Conservation (phyloP, 2,113 vertebrate genomes). For the Anarhynchus alexandrinus region DNA sequence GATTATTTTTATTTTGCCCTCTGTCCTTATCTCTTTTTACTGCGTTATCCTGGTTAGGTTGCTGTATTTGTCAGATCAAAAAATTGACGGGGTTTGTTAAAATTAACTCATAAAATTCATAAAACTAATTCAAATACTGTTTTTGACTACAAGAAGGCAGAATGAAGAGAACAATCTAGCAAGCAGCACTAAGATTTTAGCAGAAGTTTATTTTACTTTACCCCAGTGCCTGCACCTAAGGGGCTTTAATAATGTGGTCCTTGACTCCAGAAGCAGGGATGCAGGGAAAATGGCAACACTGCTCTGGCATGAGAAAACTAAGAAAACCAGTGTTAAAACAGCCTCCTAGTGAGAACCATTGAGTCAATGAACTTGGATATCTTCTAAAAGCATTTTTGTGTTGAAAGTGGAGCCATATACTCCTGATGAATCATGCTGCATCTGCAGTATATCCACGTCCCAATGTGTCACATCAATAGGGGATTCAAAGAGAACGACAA, state of each 20-base stretch:
- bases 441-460: neutral
- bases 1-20: neutral
- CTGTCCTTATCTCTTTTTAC: neutral
- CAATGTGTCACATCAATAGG: neutral
- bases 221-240: neutral
- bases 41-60: neutral
- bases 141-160: neutral
- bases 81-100: neutral
- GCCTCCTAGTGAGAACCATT: neutral
- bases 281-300: neutral
- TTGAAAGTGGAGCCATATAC: neutral
- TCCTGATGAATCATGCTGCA: neutral
- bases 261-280: neutral
- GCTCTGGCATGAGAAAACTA: neutral
- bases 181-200: neutral
- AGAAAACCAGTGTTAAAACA: neutral
- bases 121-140: neutral
- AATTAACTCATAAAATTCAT: neutral
- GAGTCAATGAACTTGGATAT: neutral
- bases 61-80: neutral
- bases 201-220: neutral
- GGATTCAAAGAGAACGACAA: constrained; percentile 25
- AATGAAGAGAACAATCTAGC: neutral
- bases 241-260: neutral
- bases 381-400: constrained; percentile 19